These are phyloP conservation scores for Bovichtus diacanthus DNA, from an alignment of 2,797 vertebrate species.

Conservation along the genomic window DNA sequence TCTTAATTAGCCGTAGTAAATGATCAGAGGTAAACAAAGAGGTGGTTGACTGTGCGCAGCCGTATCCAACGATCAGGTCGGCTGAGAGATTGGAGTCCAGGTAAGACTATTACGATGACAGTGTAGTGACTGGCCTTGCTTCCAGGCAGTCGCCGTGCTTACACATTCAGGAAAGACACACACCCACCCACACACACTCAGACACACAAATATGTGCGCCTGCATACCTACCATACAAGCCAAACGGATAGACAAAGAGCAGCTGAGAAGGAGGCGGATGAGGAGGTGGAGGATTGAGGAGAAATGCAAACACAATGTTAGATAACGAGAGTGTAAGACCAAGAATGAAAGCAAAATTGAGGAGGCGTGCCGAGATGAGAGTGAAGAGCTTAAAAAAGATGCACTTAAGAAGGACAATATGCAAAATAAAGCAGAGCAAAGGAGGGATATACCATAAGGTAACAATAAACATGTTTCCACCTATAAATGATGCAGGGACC, in stretches of 20 bases:
- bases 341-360: conserved; percentile 76
- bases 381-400: conserved; percentile 68
- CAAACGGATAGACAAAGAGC: conserved; percentile 76
- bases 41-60: conserved; percentile 49
- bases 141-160: conserved; percentile 13
- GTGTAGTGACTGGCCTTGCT: conserved; percentile 24
- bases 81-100: conserved; percentile 29
- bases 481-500: conserved; percentile 54
- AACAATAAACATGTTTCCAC: conserved; percentile 51
- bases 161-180: conserved; percentile 50
- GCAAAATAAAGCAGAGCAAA: conserved; percentile 46
- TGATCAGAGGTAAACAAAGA: conserved; percentile 64
- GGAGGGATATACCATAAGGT: conserved; percentile 27
- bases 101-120: conserved; percentile 23
- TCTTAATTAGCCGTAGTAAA: conserved; percentile 67
- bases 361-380: conserved; percentile 69
- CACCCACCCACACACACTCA: too few relatives aligned
- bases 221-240: conserved; percentile 49
- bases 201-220: conserved; percentile 55
- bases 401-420: conserved; percentile 54
- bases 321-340: conserved; percentile 75
- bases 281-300: conserved; percentile 72
- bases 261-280: conserved; percentile 78
- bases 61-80: conserved; percentile 30
- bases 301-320: conserved; percentile 74